Base-by-base conservation (phyloP, 2,797 vertebrate genomes). In the Tenualosa ilisha region DNA sequence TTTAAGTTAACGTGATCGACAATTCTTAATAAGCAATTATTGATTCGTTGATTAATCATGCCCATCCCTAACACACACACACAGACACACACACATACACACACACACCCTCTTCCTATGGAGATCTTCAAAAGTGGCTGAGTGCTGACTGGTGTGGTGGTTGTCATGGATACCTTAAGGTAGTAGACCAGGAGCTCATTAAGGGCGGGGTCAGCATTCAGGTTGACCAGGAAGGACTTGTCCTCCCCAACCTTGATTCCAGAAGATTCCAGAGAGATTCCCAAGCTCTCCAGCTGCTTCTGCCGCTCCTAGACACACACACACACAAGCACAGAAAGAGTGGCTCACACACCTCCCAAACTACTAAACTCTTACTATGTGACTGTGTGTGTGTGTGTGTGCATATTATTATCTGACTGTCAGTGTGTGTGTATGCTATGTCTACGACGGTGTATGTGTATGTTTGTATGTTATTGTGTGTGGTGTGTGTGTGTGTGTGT, bases 111-210 rank as follows among this genome's bases (percentile, higher is more conserved):
- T 5, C 59, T 13, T 31, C 31, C 31, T 31, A 31, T 31, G 31
- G 31, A 31, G 1, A 31, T 0, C 31, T 31, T 31, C 31, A 31
- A 31, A 31, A 31, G 0, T 31, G 31, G 31, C 46, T 46, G 4
- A 46, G 3, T 46, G 46, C 46, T 46, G 46, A 46, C 7, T 46
- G 46, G 46, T 46, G 46, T 4, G 43, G 54, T 26, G 37, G 63
- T 65, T 31, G 63, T 24, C 17, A 31, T 40, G 24, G 84, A 93
- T 92, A 99, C 98, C 97, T 99, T 99, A 91, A 99, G 95, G 91
- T 99, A 99, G 91, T 99, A 99, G 87, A 99, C 98, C 88, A 99
- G 93, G 20, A 99, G 97, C 92, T 99, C 98, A 0, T 99, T 99
- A 56, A 99, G 96, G 0, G 98, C 98, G 61, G 98, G 98, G 88